Base-by-base conservation (phyloP, 2,113 vertebrate species). In the Chloebia gouldiae region DNA sequence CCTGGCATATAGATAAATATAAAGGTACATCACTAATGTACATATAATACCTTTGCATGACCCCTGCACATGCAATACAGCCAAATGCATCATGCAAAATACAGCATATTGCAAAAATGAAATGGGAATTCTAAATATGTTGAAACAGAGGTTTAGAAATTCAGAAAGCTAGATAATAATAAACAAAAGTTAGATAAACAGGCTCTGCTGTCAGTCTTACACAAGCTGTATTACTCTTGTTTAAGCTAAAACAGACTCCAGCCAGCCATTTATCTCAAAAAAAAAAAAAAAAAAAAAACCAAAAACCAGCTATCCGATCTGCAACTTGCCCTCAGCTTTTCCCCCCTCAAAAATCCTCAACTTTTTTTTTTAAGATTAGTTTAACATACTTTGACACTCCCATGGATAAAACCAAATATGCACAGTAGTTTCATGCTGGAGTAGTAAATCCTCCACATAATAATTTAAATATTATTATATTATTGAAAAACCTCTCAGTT, bases 1-100 rank as follows among this genome's bases (percentile, higher is more conserved):
- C 93, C 83, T 96, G 92, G 93, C 93, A 90, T 84, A 57, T 28
- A 90, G 80, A 95, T 61, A 92, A 95, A 96, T 92, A 84, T 9
- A 93, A 94, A 96, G 92, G 86, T 93, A 95, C 95, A 84, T 72
- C 54, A 60, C 51, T 57, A 88, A 88, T 65, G 76, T 60, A 45
- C 47, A 71, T 42, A 33, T 2, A 75, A 51, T 54, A 68, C 50
- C 42, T 92, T 61, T 96, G 88, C 44, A 64, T 77, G 86, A 93
- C 56, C 54, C 37, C 66, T 76, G 42, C 31, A 66, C 75, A 28
- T 15, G 47, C 80, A 70, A 24, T 60, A 51, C 22, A 89, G 64
- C 49, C 35, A 72, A 75, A 79, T 40, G 59, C 70, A 31, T 51
- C 39, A 35, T 27, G 69, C 47, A 81, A 87, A 90, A 92, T 20